phyloP scores from a whole-genome alignment of 2,113 vertebrate genomes.

The Melanostigma gelatinosum region DNA sequence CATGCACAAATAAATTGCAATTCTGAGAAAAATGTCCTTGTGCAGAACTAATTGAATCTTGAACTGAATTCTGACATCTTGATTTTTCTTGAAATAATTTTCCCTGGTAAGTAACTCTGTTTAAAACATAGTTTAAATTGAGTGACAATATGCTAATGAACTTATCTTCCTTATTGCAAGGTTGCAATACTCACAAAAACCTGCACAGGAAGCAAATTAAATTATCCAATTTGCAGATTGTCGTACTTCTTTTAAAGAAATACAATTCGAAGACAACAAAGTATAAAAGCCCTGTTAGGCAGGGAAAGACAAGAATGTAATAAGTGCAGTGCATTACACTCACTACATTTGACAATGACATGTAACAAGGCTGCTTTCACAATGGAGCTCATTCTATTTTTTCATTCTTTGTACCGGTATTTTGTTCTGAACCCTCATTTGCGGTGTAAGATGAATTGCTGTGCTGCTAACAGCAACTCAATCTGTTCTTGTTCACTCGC shows the following conservation, averaged over 20 bases:
- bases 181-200: conserved; percentile 28
- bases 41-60: not conserved
- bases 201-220: conserved; percentile 25
- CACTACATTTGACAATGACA: conserved; percentile 42
- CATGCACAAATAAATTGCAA: conserved; percentile 9
- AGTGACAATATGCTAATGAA: conserved; percentile 16
- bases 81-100: not conserved
- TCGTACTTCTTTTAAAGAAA: conserved; percentile 16
- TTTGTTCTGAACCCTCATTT: conserved; percentile 42
- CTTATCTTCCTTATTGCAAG: conserved; percentile 1
- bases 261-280: conserved; percentile 20
- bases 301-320: conserved; percentile 16
- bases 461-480: conserved; percentile 63
- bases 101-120: not conserved
- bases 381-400: conserved; percentile 45
- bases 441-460: conserved; percentile 57
- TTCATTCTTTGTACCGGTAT: conserved; percentile 13
- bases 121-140: not conserved
- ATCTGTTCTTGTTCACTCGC: conserved; percentile 50
- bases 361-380: conserved; percentile 45
- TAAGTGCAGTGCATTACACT: conserved; percentile 40
- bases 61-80: conserved; percentile 12
- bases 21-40: not conserved
- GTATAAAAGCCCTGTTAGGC: conserved; percentile 21
- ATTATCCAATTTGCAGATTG: conserved; percentile 33